These are phyloP conservation scores for Eulemur albifrons DNA, from an alignment of 2,797 vertebrate genomes.

Conservation along the genomic window DNA sequence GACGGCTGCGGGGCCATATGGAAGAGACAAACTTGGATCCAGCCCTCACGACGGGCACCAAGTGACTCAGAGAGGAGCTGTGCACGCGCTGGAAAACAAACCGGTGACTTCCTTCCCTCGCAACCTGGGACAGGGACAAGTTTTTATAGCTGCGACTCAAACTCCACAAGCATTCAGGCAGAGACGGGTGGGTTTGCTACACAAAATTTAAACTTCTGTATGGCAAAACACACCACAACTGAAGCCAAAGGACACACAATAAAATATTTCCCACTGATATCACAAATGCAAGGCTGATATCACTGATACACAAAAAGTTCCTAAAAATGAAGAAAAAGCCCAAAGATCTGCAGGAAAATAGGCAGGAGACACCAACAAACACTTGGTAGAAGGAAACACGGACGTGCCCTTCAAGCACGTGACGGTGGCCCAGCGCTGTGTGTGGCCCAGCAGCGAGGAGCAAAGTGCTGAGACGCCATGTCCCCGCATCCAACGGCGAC, in stretches of 20 bases:
- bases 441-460: neutral
- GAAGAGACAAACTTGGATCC: neutral
- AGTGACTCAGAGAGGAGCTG: accelerated
- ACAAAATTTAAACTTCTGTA: accelerated
- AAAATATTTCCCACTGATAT: accelerated
- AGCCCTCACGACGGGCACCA: accelerated
- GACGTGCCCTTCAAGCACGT: accelerated
- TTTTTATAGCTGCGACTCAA: neutral
- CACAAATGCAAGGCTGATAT: accelerated
- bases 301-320: accelerated
- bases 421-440: neutral
- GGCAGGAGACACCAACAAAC: neutral
- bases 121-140: accelerated
- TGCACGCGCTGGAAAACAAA: accelerated
- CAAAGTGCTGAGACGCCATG: accelerated
- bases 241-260: neutral
- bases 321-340: neutral
- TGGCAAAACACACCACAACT: too few relatives aligned
- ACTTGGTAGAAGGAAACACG: neutral
- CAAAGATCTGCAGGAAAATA: neutral
- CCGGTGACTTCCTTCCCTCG: too few relatives aligned
- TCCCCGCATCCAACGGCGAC: accelerated
- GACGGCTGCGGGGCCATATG: accelerated
- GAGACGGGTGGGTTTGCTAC: accelerated
- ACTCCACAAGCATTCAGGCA: neutral